phyloP scores from a whole-genome alignment of 2,888 invertebrate species.

The Tineola bisselliella region DNA sequence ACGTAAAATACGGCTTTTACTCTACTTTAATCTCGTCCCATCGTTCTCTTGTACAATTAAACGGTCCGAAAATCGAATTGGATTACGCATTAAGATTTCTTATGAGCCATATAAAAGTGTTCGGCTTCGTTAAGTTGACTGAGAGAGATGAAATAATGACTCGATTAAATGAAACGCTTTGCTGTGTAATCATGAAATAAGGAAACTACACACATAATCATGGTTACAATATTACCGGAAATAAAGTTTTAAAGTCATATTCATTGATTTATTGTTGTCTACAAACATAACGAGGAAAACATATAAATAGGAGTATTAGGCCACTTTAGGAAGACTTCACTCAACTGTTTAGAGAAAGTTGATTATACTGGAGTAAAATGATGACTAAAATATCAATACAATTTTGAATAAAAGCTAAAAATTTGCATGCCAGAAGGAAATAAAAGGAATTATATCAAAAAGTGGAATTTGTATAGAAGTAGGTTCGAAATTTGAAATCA shows the following conservation, averaged over 20 bases:
- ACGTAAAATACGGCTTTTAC: constrained; percentile 38
- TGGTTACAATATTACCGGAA: constrained; percentile 16
- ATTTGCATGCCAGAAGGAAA: too few species aligned
- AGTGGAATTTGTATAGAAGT: too few species aligned
- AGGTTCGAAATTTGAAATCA: too few species aligned
- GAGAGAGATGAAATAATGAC: constrained; percentile 32
- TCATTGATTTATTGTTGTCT: too few species aligned
- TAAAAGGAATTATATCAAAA: too few species aligned
- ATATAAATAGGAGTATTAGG: too few species aligned
- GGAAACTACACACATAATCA: constrained; percentile 16
- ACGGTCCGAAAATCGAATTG: constrained; percentile 39
- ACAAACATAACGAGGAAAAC: too few species aligned
- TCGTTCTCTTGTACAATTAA: constrained; percentile 31
- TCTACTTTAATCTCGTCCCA: constrained; percentile 32
- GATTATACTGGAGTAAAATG: too few species aligned
- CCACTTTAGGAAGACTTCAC: too few species aligned
- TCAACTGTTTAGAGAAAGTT: too few species aligned
- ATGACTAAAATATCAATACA: too few species aligned
- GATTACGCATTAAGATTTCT: constrained; percentile 42
- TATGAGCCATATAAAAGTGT: constrained; percentile 39
- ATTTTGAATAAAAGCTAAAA: too few species aligned
- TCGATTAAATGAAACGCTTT: constrained; percentile 40
- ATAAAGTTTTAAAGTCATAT: neutral
- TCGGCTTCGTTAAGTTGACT: constrained; percentile 34
- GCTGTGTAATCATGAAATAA: constrained; percentile 16